A percentile compares a stretch with the other conserved stretches of the same genome.
Conservation (phyloP, 2,797 vertebrate genomes). For the Lacerta agilis region DNA sequence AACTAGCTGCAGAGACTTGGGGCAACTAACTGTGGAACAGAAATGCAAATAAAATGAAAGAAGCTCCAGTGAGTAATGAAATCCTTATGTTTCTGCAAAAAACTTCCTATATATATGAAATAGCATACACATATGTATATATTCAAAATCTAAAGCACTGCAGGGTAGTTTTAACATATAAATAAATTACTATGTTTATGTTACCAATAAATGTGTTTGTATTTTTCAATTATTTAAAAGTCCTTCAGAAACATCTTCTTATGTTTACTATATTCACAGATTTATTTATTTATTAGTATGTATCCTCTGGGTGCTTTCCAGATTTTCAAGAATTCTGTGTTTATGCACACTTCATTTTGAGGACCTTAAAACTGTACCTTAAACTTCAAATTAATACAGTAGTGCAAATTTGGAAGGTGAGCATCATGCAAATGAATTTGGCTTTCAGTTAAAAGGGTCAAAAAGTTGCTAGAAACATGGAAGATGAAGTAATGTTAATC, state of each 20-base stretch:
- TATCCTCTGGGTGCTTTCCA: neutral
- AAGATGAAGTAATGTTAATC: no score
- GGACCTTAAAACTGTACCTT: no score
- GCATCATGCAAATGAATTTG: no score
- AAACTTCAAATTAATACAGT: no score
- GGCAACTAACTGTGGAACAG: neutral
- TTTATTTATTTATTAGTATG: neutral
- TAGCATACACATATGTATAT: neutral
- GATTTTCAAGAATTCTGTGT: neutral
- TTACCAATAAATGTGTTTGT: neutral
- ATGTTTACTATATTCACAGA: neutral
- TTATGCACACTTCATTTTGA: neutral
- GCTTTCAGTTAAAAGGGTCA: no score
- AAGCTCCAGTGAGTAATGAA: no score
- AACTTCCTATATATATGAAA: no score
- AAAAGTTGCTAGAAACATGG: no score
- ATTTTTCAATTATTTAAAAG: slow-evolving; percentile 4
- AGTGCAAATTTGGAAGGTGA: no score
- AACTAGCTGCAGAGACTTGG: neutral
- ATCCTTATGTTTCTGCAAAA: no score
- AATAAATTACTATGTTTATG: slow-evolving; percentile 9
- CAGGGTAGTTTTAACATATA: neutral
- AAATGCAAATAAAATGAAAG: no score
- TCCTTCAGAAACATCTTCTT: neutral
- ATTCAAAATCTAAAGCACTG: neutral